A percentile compares a stretch with the other conserved stretches of the same genome.
Evolutionary conservation across 2,888 invertebrate genomes (phyloP).

Genomic region (Melolontha melolontha): DNA sequence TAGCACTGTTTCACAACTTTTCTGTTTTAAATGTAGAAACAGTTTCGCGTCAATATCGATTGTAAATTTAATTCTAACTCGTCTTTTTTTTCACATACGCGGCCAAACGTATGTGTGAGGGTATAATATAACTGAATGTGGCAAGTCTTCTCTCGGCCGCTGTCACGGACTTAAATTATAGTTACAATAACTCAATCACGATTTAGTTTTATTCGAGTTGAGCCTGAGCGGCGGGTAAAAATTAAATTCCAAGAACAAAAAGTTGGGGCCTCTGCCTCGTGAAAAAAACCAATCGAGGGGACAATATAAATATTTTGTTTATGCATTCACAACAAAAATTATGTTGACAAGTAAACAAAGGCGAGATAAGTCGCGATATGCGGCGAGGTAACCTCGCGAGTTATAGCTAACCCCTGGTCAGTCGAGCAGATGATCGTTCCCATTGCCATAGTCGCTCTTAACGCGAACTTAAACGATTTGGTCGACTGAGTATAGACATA

Average conservation of each 20-base stretch:
- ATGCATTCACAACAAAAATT: constrained; percentile 67
- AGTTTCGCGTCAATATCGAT: neutral
- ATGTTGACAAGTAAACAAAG: constrained; percentile 68
- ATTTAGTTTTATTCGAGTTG: constrained; percentile 61
- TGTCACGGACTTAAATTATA: constrained; percentile 51
- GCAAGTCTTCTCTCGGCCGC: constrained; percentile 33
- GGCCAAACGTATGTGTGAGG: constrained; percentile 4
- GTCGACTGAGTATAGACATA: constrained; percentile 63
- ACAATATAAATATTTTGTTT: constrained; percentile 68
- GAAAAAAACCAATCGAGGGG: constrained; percentile 64
- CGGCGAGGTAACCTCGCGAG: constrained; percentile 65
- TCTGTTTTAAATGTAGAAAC: neutral
- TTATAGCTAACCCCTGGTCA: constrained; percentile 65
- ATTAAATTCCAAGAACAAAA: constrained; percentile 64
- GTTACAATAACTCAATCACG: constrained; percentile 66
- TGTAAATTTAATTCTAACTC: neutral
- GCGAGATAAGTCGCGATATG: constrained; percentile 67
- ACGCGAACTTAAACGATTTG: constrained; percentile 47
- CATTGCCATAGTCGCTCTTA: constrained; percentile 39
- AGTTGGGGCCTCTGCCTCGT: constrained; percentile 45
- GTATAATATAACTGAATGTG: constrained; percentile 28
- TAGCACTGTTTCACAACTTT: no score
- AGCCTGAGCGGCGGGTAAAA: constrained; percentile 58
- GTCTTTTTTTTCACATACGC: neutral
- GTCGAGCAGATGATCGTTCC: constrained; percentile 54